Evolutionary conservation across 2,888 invertebrate species (phyloP).

Genomic region (Merodon equestris): DNA sequence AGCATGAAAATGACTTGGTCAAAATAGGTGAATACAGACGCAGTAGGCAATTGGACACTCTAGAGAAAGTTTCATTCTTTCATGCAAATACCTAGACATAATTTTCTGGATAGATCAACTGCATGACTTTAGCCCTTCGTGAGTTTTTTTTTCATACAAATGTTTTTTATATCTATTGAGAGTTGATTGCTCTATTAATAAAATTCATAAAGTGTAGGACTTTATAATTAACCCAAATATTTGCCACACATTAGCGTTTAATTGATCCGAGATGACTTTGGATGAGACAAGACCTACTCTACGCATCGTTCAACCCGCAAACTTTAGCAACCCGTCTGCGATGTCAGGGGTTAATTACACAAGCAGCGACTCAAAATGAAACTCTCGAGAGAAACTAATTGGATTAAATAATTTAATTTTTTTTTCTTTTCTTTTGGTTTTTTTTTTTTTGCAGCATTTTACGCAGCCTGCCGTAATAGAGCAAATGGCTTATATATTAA

Average conservation of each 20-base stretch:
- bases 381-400: slow-evolving; percentile 39
- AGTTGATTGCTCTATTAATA: neutral
- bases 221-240: slow-evolving; percentile 4
- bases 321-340: too few species aligned
- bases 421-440: slow-evolving; percentile 52
- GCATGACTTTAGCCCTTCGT: too few species aligned
- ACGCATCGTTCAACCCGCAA: too few species aligned
- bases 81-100: too few species aligned
- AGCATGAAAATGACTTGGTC: too few species aligned
- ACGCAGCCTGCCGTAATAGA: slow-evolving; percentile 83
- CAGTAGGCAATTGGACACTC: too few species aligned
- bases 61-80: too few species aligned
- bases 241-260: slow-evolving; percentile 5
- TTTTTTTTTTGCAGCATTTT: slow-evolving; percentile 80
- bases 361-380: slow-evolving; percentile 16
- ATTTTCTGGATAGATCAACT: too few species aligned
- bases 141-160: too few species aligned
- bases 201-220: neutral
- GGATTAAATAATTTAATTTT: slow-evolving; percentile 41
- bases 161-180: too few species aligned
- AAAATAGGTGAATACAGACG: too few species aligned
- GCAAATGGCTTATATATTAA: slow-evolving; percentile 84
- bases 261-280: slow-evolving; percentile 3
- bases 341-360: slow-evolving; percentile 56
- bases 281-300: too few species aligned